Evolutionary conservation across 2,888 invertebrate genomes (phyloP), one percentile per base, ranked within the genome.

Genomic region (Rhopalosiphum nymphaeae): DNA sequence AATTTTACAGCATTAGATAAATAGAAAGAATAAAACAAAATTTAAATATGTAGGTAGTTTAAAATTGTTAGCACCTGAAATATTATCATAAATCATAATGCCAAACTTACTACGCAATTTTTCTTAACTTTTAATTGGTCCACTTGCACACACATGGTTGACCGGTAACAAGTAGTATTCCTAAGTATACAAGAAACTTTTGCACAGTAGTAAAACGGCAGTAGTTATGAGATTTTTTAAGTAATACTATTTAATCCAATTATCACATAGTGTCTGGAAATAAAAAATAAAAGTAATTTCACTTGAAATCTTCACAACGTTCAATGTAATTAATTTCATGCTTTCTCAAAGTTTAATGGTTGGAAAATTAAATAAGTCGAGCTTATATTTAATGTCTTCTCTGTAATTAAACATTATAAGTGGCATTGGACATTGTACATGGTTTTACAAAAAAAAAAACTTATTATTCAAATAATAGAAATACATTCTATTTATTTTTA

Each of bases 291-390:
- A 91, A 91, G 36, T 91, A 91, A 91, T 91, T 67, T n/a, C 91
- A 85, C 91, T 85, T 44, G 78, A 91, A 91, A 85, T 91, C 91
- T 85, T 91, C 91, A 91, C 85, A 57, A 56, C 88, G 91, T 85
- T 91, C 84, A 44, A 88, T 53, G 88, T 87, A 85, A 91, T 91
- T 91, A 91, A 91, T 91, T 91, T 86, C 86, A 46, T 46, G 85
- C 91, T 86, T 57, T 57, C 53, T 57, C 85, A 61, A 91, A 86
- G 91, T 91, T 91, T 84, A 91, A 86, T 91, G 86, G 91, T 86
- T 56, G 91, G 91, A 91, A 91, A 91, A 91, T 91, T 91, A 91
- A 91, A 91, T 91, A 91, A 86, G 57, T 57, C 46, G 49, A 49
- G 86, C 86, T 91, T 86, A 91, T 61, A 53, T 49, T 91, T 78